Base-by-base conservation (phyloP, 2,797 vertebrate genomes). In the Sus cebifrons region DNA sequence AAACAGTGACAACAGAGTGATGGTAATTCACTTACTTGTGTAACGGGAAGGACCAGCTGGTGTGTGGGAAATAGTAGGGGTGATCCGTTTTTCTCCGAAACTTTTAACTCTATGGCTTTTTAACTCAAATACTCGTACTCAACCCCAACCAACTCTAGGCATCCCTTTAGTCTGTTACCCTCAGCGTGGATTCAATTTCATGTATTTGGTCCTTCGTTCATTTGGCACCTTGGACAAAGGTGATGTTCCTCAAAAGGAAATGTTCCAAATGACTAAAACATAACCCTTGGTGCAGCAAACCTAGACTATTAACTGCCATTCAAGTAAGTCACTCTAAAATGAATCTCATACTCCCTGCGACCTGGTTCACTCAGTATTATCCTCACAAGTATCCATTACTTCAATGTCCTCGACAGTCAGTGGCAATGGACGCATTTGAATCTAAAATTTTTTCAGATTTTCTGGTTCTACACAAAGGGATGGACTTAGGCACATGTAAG, bases 81-180 rank as follows among this genome's bases (percentile, higher is more conserved):
- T 29, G 15, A 81, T n/a, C 18, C 27, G 11, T 49, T 82, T 91
- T 71, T 32, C 94, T 95, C 90, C 29, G 89, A 75, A 86, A 89
- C 40, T 52, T 94, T 32, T 82, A 92, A 79, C 84, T 49, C 49
- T 4, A 56, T 5, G n/a, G 64, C 27, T 64, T 92, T 89, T 81
- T 82, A 87, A 82, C 15, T 79, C 21, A 81, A 60, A 96, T 54
- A 36, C 1, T 52, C 21, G 27, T 36, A 27, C 62, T 36, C 0
- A 79, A 56, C 27, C 56, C 64, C 27, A 60, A 13, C 27, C 49
- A 65, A 29, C 18, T 83, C 58, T 7, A 71, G 29, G 60, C 8
- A 14, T 14, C 18, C 74, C 60, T 82, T 27, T 16, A 27, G 88
- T 20, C 60, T 4, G 27, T 0, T 65, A 13, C 36, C 73, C 40